phyloP scores from a whole-genome alignment of 2,113 vertebrate species.

The Sinosuthora webbiana region DNA sequence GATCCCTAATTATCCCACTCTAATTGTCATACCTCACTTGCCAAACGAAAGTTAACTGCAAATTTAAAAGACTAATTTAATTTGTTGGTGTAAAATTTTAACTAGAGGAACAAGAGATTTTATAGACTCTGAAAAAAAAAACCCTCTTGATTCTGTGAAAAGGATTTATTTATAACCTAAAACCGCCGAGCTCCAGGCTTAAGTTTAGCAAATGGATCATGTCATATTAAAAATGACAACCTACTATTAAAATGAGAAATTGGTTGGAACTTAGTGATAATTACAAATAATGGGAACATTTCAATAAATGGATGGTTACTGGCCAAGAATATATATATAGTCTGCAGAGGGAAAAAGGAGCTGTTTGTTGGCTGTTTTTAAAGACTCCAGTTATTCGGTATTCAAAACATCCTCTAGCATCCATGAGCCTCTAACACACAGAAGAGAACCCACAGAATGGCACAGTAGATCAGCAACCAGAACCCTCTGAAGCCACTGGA shows the following conservation, averaged over 20 bases:
- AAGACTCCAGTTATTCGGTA: conserved; percentile 30
- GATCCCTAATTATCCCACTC: background rate
- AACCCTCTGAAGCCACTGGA: background rate
- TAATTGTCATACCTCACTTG: background rate
- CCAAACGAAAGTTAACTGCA: conserved; percentile 1
- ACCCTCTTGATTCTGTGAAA: background rate
- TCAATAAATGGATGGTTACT: conserved; percentile 47
- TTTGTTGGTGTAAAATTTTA: conserved; percentile 14
- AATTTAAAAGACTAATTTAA: background rate
- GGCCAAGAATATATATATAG: conserved; percentile 64
- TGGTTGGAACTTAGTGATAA: conserved; percentile 56
- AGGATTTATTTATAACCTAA: conserved; percentile 61
- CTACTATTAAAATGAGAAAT: conserved; percentile 64
- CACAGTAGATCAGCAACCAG: background rate
- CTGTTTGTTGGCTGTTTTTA: conserved; percentile 41
- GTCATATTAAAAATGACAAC: conserved; percentile 60
- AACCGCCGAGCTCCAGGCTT: background rate
- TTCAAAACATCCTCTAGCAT: conserved; percentile 41
- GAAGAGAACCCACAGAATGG: background rate
- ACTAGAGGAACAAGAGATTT: conserved; percentile 9
- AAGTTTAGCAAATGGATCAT: conserved; percentile 56
- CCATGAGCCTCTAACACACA: background rate
- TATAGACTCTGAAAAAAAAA: conserved; percentile 4
- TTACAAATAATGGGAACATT: conserved; percentile 65
- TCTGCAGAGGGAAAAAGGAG: conserved; percentile 29